Evolutionary conservation across 2,888 invertebrate genomes (phyloP), one percentile per base, ranked within the genome.

Genomic region (Caenorhabditis angaria): DNA sequence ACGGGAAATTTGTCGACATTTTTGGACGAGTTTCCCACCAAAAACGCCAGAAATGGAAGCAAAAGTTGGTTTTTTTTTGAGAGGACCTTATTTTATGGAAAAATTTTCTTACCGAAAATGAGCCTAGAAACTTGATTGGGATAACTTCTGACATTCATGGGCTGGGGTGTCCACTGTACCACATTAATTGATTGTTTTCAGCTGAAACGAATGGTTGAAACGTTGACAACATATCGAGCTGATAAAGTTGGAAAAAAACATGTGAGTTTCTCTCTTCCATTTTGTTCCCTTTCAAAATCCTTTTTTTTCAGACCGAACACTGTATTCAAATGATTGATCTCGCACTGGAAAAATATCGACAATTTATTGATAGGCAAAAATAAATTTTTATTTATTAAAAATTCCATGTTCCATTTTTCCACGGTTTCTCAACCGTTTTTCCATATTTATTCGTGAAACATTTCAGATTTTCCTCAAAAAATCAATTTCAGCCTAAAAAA

Each of bases 1-100:
- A 4, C 92, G 93, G 72, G 97, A 97, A 89, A 89, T 99, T 69
- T 89, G 97, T 18, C 91, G 94, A 70, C 96, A 97, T 89, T 94
- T 97, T 89, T 99, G 97, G 97, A 91, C 92, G 54, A 93, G 95
- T 88, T 96, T 97, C 90, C 92, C 92, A 1, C 92, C 92, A 0
- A 92, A 92, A 0, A 92, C 92, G 12, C 1, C 90, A 24, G 91
- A 91, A 61, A 89, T 93, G 47, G 93, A 94, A 88, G 92, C 92
- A 25, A 91, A 91, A 88, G 89, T 89, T 74, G 53, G 4, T 54
- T 51, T n/a, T n/a, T n/a, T n/a, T n/a, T n/a, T n/a, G n/a, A n/a
- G n/a, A n/a, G n/a, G n/a, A n/a, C n/a, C n/a, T n/a, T n/a, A n/a
- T n/a, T n/a, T n/a, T n/a, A n/a, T n/a, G n/a, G n/a, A n/a, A n/a